A percentile compares a stretch with the other conserved stretches of the same genome.
Conservation (phyloP, 1,140 invertebrate genomes). For the Drosophila ananassae region DNA sequence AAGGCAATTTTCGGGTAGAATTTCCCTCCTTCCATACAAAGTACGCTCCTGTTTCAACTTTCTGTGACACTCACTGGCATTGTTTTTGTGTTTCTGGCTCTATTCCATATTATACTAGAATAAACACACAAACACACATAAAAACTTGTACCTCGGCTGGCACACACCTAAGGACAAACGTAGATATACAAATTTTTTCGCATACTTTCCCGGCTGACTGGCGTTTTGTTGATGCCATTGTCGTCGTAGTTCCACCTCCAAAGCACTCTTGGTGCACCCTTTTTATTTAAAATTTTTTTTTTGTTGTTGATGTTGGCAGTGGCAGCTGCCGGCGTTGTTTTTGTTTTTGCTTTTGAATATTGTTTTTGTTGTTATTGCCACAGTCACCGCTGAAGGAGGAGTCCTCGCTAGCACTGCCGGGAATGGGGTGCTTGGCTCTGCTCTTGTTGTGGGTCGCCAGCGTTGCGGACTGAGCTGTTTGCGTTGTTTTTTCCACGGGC, state of each 20-base stretch:
- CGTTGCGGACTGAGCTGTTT: constrained; percentile 54
- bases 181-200: constrained; percentile 50
- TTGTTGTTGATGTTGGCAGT: constrained; percentile 38
- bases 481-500: constrained; percentile 66
- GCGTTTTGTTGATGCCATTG: constrained; percentile 51
- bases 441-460: constrained; percentile 72
- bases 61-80: constrained; percentile 60
- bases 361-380: constrained; percentile 24
- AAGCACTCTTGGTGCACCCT: constrained; percentile 35
- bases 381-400: constrained; percentile 43
- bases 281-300: constrained; percentile 10
- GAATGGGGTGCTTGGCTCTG: constrained; percentile 24
- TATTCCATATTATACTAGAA: constrained; percentile 60
- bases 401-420: constrained; percentile 27
- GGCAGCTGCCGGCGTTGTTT: constrained; percentile 20
- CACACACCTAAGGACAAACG: constrained; percentile 3
- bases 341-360: constrained; percentile 24
- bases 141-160: neutral
- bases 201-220: constrained; percentile 74
- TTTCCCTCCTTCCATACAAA: constrained; percentile 10
- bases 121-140: constrained; percentile 4
- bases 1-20: neutral
- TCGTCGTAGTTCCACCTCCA: constrained; percentile 14
- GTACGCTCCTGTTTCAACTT: constrained; percentile 52
- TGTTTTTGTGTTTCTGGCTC: constrained; percentile 60